Conservation (phyloP, 2,797 vertebrate genomes). For the Sardinella longiceps region DNA sequence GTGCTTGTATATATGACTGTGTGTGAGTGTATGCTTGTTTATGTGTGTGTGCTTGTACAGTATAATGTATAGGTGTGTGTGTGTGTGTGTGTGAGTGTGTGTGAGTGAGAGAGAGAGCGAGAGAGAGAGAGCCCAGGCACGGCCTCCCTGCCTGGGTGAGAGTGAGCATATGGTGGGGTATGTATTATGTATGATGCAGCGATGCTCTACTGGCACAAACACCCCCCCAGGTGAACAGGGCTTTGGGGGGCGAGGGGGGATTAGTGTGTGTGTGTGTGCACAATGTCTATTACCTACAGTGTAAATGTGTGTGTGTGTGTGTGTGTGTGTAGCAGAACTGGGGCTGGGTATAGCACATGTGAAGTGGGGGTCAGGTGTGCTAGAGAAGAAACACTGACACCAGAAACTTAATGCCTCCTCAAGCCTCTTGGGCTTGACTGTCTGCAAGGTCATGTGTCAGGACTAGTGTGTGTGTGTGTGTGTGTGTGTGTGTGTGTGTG, state of each 20-base stretch:
- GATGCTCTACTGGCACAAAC: neutral
- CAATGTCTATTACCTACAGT: no score
- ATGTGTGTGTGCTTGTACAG: neutral
- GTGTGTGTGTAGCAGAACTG: neutral
- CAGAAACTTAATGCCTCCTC: neutral
- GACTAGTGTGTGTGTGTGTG: neutral
- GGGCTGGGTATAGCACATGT: neutral
- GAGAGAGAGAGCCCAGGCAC: no score
- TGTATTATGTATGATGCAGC: constrained; percentile 14
- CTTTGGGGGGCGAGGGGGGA: no score
- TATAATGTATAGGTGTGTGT: no score
- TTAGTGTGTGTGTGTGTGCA: constrained; percentile 1
- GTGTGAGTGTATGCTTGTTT: neutral
- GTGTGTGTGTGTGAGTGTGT: no score
- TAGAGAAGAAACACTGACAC: neutral
- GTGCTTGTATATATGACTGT: neutral
- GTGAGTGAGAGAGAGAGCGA: no score
- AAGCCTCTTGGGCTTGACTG: neutral
- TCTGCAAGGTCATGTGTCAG: neutral
- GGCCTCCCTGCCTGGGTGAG: neutral
- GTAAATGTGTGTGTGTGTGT: constrained; percentile 6
- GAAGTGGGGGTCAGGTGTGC: neutral
- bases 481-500: no score
- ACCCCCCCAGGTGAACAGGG: neutral
- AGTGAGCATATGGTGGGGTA: neutral